Conservation (phyloP, 2,797 vertebrate genomes). For the Chromobotia macracanthus region DNA sequence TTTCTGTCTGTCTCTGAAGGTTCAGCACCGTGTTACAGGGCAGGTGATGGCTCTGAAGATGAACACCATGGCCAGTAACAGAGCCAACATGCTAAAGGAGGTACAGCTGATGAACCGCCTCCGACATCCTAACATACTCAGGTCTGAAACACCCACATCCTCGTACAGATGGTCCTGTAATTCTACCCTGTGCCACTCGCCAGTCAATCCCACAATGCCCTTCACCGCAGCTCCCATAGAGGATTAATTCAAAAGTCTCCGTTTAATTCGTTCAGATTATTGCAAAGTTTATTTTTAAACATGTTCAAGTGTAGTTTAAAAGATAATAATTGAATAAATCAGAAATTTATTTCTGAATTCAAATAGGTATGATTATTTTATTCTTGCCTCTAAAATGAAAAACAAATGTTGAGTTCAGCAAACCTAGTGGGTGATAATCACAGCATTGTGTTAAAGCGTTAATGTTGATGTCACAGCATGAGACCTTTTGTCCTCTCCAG, state of each 20-base stretch:
- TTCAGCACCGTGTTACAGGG: conserved; percentile 90
- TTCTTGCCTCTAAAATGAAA: neutral
- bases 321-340: too few species aligned
- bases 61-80: conserved; percentile 95
- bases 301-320: too few species aligned
- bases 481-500: conserved; percentile 5
- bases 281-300: too few species aligned
- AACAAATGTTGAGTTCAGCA: neutral
- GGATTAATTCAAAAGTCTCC: too few species aligned
- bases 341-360: too few species aligned
- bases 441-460: conserved; percentile 21
- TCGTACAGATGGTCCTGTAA: too few species aligned
- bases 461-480: conserved; percentile 12
- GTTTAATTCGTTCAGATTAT: too few species aligned
- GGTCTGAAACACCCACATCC: conserved; percentile 70
- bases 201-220: too few species aligned
- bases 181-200: too few species aligned
- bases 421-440: conserved; percentile 11
- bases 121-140: conserved; percentile 94
- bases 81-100: conserved; percentile 94
- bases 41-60: conserved; percentile 99
- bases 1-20: conserved; percentile 72
- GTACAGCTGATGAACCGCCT: conserved; percentile 98
- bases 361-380: too few species aligned
- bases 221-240: too few species aligned